Evolutionary conservation across 2,113 vertebrate genomes (phyloP).

Genomic region (Nibea coibor): DNA sequence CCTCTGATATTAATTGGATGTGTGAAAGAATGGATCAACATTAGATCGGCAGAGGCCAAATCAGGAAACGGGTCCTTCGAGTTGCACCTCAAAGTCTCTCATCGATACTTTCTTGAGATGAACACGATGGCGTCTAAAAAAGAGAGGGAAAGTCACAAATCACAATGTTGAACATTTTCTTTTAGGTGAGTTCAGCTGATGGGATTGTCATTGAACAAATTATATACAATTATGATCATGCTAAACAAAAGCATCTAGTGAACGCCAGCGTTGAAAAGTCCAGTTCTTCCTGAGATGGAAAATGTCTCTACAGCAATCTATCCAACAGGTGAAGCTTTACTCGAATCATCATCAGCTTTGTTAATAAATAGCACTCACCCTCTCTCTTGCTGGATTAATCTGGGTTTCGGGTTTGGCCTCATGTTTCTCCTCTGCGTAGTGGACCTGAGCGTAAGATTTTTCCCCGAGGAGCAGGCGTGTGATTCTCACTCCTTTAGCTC

Average conservation of each 20-base stretch:
- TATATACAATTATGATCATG: neutral
- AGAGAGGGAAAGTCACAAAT: constrained; percentile 21
- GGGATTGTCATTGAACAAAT: neutral
- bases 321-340: neutral
- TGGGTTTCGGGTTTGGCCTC: constrained; percentile 38
- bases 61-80: neutral
- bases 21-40: constrained; percentile 13
- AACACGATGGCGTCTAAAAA: constrained; percentile 70
- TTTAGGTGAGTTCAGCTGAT: no score
- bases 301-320: neutral
- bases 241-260: neutral
- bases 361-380: constrained; percentile 71
- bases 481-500: constrained; percentile 82
- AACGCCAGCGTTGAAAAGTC: no score
- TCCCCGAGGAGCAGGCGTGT: constrained; percentile 75
- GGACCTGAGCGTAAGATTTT: constrained; percentile 28
- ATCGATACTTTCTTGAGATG: constrained; percentile 61
- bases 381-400: constrained; percentile 53
- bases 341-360: neutral
- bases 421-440: constrained; percentile 12
- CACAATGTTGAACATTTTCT: no score
- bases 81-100: constrained; percentile 71
- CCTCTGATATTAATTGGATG: constrained; percentile 1
- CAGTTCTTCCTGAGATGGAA: no score
- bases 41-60: constrained; percentile 8